Conservation (phyloP, 37 sponge, comb jelly and placozoan genomes). For the Halichondria panicea region DNA sequence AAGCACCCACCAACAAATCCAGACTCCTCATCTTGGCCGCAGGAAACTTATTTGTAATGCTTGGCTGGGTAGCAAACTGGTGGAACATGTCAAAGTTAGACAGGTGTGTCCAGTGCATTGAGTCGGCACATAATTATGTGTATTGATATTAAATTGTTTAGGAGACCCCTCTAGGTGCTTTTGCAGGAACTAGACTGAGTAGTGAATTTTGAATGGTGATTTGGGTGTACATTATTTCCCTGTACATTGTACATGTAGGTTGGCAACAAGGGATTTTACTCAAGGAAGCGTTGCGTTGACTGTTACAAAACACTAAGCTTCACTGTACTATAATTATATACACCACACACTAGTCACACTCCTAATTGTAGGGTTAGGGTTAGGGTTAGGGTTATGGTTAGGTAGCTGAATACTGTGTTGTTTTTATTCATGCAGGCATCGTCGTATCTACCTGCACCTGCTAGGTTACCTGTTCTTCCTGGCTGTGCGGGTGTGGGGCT, state of each 20-base stretch:
- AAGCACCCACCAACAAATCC: slow-evolving; percentile 19
- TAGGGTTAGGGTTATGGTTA: no score
- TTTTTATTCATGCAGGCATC: slow-evolving; percentile 18
- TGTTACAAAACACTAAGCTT: no score
- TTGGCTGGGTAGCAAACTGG: slow-evolving; percentile 16
- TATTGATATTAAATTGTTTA: not conserved
- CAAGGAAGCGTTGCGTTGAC: not conserved
- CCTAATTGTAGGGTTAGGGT: no score
- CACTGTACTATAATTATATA: no score
- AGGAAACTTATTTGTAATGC: slow-evolving; percentile 44
- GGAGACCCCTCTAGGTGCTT: not conserved
- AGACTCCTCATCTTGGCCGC: slow-evolving; percentile 25
- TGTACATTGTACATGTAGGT: not conserved
- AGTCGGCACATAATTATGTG: not conserved
- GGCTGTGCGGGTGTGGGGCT: slow-evolving; percentile 45
- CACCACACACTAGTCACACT: no score
- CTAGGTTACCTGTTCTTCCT: slow-evolving; percentile 51
- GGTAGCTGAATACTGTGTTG: not conserved
- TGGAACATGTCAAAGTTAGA: slow-evolving; percentile 59
- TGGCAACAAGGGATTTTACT: not conserved
- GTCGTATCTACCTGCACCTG: slow-evolving; percentile 46
- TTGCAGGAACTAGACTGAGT: no score
- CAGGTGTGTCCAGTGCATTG: slow-evolving; percentile 20
- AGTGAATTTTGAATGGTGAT: no score
- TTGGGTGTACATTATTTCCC: not conserved